These are phyloP conservation scores for Zaprionus lineosus DNA, from an alignment of 2,888 invertebrate species.

Conservation along the genomic window DNA sequence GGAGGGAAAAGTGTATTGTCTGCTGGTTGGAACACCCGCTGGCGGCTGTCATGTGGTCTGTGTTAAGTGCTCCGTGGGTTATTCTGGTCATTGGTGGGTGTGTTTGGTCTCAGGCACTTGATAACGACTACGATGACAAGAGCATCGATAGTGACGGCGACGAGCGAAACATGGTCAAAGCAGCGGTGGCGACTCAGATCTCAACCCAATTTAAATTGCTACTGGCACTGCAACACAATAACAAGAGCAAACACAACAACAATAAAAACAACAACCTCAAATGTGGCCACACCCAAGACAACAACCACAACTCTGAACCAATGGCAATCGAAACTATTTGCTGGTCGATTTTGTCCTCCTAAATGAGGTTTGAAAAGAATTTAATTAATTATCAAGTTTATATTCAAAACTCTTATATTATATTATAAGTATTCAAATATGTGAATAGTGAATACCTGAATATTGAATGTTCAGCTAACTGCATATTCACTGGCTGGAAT, in stretches of 20 bases:
- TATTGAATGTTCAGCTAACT: too few species aligned
- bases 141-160: conserved; percentile 31
- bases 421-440: too few species aligned
- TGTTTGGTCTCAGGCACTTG: conserved; percentile 64
- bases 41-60: conserved; percentile 68
- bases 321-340: conserved; percentile 40
- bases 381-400: too few species aligned
- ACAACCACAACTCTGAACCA: conserved; percentile 19
- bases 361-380: not conserved
- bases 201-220: conserved; percentile 23
- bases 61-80: conserved; percentile 75
- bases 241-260: conserved; percentile 13
- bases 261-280: conserved; percentile 2
- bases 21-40: conserved; percentile 20
- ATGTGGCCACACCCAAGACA: not conserved
- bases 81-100: conserved; percentile 56
- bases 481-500: too few species aligned
- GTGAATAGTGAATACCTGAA: too few species aligned
- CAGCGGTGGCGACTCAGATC: conserved; percentile 21
- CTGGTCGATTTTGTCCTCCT: conserved; percentile 17
- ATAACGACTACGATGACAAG: conserved; percentile 73
- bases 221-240: conserved; percentile 2
- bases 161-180: conserved; percentile 40
- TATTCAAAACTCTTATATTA: too few species aligned
- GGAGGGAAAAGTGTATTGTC: not conserved